Percentiles rank a stretch among this genome's conserved stretches.
Evolutionary conservation across 2,113 vertebrate species (phyloP).

Genomic region (Phyllostomus discolor): DNA sequence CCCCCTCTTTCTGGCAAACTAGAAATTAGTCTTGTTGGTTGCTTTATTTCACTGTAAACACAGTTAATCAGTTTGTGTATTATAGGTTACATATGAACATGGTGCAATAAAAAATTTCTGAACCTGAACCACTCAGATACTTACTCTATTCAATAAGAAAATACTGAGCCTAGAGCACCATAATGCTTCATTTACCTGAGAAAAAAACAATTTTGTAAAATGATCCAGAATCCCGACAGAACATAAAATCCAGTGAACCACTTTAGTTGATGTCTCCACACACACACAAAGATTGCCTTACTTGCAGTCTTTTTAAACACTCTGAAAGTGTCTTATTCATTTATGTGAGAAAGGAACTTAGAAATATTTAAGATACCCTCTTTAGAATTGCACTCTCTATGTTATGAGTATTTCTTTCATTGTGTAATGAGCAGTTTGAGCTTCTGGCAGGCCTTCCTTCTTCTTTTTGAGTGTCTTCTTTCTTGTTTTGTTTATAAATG

Average conservation of each 20-base stretch:
- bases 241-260: not conserved
- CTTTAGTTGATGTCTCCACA: not conserved
- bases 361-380: constrained; percentile 11
- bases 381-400: constrained; percentile 23
- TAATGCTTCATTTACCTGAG: not conserved
- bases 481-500: not conserved
- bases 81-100: not conserved
- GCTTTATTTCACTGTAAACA: constrained; percentile 46
- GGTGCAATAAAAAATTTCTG: not conserved
- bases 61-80: not conserved
- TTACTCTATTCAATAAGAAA: not conserved
- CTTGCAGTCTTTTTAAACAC: constrained; percentile 22
- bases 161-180: not conserved
- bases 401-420: constrained; percentile 30
- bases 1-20: not conserved
- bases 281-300: not conserved
- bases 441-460: not conserved
- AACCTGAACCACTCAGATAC: not conserved
- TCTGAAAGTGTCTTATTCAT: constrained; percentile 19
- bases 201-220: not conserved
- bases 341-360: constrained; percentile 43
- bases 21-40: constrained; percentile 43
- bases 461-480: constrained; percentile 17
- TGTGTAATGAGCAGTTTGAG: not conserved
- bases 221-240: not conserved